These are phyloP conservation scores for Forbesichthys papilliferus DNA, from an alignment of 2,113 vertebrate genomes.

Conservation along the genomic window DNA sequence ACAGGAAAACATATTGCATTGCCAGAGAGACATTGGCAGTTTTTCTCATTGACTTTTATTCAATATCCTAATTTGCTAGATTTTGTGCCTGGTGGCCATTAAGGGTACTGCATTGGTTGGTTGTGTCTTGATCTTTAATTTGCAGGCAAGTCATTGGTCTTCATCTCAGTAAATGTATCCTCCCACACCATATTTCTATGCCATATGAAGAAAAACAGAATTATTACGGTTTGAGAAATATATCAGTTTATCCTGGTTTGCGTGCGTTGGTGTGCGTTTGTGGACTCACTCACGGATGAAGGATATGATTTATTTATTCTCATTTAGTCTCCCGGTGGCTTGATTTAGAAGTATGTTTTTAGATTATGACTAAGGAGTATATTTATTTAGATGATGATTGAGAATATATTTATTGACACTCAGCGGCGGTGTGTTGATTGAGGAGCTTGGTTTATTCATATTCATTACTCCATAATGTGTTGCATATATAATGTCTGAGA, in stretches of 20 bases:
- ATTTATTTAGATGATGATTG: slow-evolving; percentile 49
- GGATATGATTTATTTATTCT: not conserved
- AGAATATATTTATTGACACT: slow-evolving; percentile 55
- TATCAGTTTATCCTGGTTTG: not conserved
- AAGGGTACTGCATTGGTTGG: too few species aligned
- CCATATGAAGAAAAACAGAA: too few species aligned
- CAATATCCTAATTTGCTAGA: too few species aligned
- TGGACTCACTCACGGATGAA: not conserved
- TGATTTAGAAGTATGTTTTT: slow-evolving; percentile 16
- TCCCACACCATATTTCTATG: too few species aligned
- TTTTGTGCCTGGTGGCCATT: too few species aligned
- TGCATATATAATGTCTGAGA: slow-evolving; percentile 71
- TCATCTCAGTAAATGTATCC: too few species aligned
- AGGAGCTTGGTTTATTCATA: slow-evolving; percentile 66
- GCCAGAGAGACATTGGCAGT: too few species aligned
- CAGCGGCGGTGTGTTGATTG: slow-evolving; percentile 60
- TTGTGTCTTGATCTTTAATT: too few species aligned
- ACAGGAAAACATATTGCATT: too few species aligned
- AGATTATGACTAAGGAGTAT: slow-evolving; percentile 34
- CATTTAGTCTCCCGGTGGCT: not conserved
- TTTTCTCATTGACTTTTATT: too few species aligned
- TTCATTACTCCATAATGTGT: slow-evolving; percentile 73
- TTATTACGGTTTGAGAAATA: not conserved
- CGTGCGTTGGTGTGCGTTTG: not conserved
- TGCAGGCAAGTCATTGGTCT: too few species aligned